Evolutionary conservation across 2,797 vertebrate species (phyloP).

Genomic region (Syndactyla subalaris): DNA sequence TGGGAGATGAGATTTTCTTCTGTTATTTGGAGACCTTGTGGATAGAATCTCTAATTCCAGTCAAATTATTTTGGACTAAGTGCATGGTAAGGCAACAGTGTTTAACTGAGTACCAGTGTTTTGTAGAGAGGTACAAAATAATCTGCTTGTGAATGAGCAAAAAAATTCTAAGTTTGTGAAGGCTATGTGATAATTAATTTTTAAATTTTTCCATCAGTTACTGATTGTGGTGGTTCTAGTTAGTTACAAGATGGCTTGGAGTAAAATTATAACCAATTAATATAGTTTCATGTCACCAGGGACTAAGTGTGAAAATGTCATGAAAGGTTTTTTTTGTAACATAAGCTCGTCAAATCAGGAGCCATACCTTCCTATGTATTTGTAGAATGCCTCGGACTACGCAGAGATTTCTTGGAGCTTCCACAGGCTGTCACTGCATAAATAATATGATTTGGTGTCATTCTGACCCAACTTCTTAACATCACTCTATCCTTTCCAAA

Average conservation of each 20-base stretch:
- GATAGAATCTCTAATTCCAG: neutral
- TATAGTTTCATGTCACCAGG: neutral
- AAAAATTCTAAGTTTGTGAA: neutral
- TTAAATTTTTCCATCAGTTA: neutral
- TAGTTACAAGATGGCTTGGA: neutral
- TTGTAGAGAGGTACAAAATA: accelerated
- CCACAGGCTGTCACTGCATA: neutral
- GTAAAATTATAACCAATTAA: neutral
- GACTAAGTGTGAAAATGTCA: neutral
- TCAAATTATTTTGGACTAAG: neutral
- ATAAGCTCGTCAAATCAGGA: neutral
- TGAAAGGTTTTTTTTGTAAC: neutral
- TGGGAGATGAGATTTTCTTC: neutral
- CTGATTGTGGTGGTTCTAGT: neutral
- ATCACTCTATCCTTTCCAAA: neutral
- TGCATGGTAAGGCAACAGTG: neutral
- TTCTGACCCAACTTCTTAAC: neutral
- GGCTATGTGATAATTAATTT: neutral
- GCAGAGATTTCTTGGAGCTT: neutral
- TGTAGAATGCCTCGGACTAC: neutral
- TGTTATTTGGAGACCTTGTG: neutral
- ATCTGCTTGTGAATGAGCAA: neutral
- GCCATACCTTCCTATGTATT: neutral
- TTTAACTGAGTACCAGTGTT: neutral
- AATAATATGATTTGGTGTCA: neutral